Evolutionary conservation across 2,888 invertebrate genomes (phyloP).

Genomic region (Neria commutata): DNA sequence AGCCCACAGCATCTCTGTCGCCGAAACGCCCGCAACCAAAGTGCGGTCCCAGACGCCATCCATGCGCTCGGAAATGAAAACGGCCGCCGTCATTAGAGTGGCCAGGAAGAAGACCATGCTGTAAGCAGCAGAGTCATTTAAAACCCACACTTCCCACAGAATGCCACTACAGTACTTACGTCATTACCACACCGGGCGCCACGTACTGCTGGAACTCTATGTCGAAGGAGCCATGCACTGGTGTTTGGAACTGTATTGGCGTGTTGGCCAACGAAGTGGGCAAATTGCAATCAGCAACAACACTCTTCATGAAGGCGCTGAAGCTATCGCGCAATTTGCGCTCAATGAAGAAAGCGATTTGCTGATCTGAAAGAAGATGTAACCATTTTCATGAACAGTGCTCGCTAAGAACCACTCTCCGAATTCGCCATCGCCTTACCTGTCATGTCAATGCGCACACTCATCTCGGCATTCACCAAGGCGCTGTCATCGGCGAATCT

Average conservation of each 20-base stretch:
- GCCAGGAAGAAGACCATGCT: conserved; percentile 87
- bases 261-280: conserved; percentile 65
- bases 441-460: conserved; percentile 76
- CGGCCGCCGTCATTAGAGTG: conserved; percentile 80
- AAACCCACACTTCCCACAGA: not conserved
- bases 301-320: conserved; percentile 68
- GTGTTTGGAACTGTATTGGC: conserved; percentile 73
- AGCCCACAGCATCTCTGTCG: conserved; percentile 79
- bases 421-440: conserved; percentile 63
- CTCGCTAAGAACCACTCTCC: no score
- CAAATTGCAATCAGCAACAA: conserved; percentile 71
- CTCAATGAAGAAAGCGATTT: conserved; percentile 78
- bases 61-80: conserved; percentile 78
- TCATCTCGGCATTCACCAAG: conserved; percentile 69
- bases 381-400: no score
- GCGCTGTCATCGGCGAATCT: conserved; percentile 65
- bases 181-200: conserved; percentile 82
- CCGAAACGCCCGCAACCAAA: conserved; percentile 82
- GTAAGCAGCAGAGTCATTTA: conserved; percentile 45
- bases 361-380: conserved; percentile 71
- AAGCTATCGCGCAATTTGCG: conserved; percentile 73
- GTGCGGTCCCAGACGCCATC: conserved; percentile 89
- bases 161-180: conserved; percentile 66
- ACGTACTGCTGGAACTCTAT: conserved; percentile 80
- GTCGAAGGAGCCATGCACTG: conserved; percentile 72